These are phyloP conservation scores for Progne subis DNA, from an alignment of 2,113 vertebrate species.

Conservation along the genomic window DNA sequence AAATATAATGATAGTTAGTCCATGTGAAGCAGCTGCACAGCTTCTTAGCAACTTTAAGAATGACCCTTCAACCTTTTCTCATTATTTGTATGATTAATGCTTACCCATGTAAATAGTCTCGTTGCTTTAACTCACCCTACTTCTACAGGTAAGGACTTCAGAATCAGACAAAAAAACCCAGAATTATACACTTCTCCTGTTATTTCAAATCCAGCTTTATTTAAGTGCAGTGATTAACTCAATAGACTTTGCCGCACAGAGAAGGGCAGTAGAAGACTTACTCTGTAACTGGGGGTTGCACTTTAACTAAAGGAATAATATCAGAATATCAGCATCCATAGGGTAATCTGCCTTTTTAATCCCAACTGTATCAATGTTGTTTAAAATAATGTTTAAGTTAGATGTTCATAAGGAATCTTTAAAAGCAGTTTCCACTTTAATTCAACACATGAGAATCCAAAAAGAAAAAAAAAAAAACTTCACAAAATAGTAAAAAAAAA, in stretches of 20 bases:
- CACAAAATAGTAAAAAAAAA: not conserved
- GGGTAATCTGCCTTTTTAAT: not conserved
- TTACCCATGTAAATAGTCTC: slow-evolving; percentile 36
- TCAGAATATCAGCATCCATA: not conserved
- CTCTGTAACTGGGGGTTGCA: not conserved
- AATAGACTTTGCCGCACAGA: not conserved
- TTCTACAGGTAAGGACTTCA: not conserved
- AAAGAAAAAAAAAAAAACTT: not conserved
- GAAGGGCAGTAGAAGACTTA: not conserved
- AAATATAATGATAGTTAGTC: slow-evolving; percentile 30
- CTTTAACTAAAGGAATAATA: not conserved
- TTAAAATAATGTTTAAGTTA: not conserved
- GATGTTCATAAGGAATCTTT: not conserved
- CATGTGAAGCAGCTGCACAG: slow-evolving; percentile 31
- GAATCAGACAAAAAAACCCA: not conserved
- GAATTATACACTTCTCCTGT: not conserved
- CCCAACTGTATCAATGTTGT: not conserved
- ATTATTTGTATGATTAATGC: slow-evolving; percentile 59
- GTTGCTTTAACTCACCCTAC: slow-evolving; percentile 29
- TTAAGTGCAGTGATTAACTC: slow-evolving; percentile 1
- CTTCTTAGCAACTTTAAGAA: slow-evolving; percentile 47
- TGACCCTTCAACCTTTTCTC: slow-evolving; percentile 34
- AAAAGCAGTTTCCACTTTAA: not conserved
- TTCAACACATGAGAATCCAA: not conserved
- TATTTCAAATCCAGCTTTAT: slow-evolving; percentile 11